phyloP scores from a whole-genome alignment of 2,113 vertebrate species.

The Empidonax traillii region DNA sequence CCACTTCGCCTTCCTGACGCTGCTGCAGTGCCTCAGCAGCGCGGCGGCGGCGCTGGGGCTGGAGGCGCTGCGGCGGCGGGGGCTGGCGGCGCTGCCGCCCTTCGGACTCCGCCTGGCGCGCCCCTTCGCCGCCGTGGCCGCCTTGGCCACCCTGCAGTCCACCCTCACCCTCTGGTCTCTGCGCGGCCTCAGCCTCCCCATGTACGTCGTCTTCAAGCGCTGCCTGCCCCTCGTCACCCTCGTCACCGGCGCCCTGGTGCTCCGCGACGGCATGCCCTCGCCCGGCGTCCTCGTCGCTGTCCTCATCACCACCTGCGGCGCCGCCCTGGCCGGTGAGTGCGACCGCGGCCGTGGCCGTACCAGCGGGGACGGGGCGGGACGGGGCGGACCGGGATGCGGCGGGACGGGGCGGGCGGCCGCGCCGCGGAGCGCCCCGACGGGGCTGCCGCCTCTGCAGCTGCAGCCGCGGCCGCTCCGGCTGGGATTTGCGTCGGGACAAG shows the following conservation, averaged over 20 bases:
- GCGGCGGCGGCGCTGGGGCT: constrained; percentile 85
- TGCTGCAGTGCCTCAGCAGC: constrained; percentile 93
- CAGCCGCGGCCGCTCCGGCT: not conserved
- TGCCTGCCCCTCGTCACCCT: constrained; percentile 94
- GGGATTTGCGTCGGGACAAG: not conserved
- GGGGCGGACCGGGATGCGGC: not conserved
- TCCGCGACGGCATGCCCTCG: constrained; percentile 88
- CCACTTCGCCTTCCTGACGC: constrained; percentile 89
- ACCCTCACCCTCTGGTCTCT: constrained; percentile 94
- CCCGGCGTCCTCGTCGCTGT: constrained; percentile 86
- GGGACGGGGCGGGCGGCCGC: not conserved
- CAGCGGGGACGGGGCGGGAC: not conserved
- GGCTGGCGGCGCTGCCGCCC: constrained; percentile 83
- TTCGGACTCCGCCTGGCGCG: constrained; percentile 85
- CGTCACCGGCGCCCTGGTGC: constrained; percentile 87
- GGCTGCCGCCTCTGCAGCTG: not conserved
- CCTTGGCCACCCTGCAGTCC: constrained; percentile 93
- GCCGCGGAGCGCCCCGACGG: not conserved
- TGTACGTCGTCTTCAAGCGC: constrained; percentile 98
- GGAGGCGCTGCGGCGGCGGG: constrained; percentile 84
- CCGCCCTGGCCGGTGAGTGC: constrained; percentile 89
- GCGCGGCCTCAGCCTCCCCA: constrained; percentile 92
- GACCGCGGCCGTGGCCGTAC: not conserved
- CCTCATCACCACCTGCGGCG: constrained; percentile 91
- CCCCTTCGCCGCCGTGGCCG: constrained; percentile 86